Conservation (phyloP, 30 jellyfish, hydroid and myxozoan species). For the Euphysa ruthae region DNA sequence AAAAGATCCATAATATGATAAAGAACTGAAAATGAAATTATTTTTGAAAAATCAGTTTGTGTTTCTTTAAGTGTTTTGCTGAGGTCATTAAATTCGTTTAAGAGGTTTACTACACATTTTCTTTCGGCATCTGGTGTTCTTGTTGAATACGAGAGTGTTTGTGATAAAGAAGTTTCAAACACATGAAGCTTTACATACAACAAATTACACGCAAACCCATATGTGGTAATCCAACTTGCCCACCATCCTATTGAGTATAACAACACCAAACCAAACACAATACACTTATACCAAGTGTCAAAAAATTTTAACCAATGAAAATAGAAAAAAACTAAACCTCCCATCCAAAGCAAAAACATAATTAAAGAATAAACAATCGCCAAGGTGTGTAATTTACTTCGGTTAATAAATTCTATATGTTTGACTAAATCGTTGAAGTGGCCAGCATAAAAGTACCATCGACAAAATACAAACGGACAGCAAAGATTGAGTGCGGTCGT, state of each 20-base stretch:
- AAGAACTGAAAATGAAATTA: constrained; percentile 4
- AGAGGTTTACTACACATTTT: background rate
- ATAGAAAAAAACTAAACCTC: background rate
- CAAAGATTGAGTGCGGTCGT: background rate
- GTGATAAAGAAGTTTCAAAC: background rate
- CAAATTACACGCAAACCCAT: constrained; percentile 3
- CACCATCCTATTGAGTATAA: constrained; percentile 23
- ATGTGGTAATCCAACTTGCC: constrained; percentile 10
- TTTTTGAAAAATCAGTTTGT: background rate
- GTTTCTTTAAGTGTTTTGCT: background rate
- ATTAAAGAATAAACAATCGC: too few relatives aligned
- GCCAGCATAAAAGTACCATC: background rate
- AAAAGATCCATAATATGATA: constrained; percentile 11
- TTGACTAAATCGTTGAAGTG: background rate
- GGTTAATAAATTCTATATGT: background rate
- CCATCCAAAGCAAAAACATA: constrained; percentile 9
- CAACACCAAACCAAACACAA: background rate
- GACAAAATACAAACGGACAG: background rate
- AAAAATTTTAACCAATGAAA: constrained; percentile 12
- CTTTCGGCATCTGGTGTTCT: background rate
- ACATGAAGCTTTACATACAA: background rate
- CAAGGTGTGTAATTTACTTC: too few relatives aligned
- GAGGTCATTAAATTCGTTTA: constrained; percentile 3
- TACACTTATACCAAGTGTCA: background rate
- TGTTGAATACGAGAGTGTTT: background rate